Percentiles rank a stretch among this genome's conserved stretches.
Evolutionary conservation across 1,140 invertebrate genomes (phyloP).

Genomic region (Anadara kagoshimensis): DNA sequence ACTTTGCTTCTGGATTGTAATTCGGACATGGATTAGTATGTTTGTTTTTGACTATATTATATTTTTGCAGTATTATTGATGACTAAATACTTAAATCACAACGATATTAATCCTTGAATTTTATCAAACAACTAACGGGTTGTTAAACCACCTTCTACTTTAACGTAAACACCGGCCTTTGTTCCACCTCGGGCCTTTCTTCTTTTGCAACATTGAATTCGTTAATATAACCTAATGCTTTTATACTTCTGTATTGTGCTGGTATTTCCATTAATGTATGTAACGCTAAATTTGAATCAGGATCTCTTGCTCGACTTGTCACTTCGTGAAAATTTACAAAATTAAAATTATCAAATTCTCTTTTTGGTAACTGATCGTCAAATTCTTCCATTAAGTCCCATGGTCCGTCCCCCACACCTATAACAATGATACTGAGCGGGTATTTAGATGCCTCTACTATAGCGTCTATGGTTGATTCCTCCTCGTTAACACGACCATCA

Average conservation of each 20-base stretch:
- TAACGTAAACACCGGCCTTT: no score
- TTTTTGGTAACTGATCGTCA: conserved; percentile 75
- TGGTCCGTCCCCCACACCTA: conserved; percentile 78
- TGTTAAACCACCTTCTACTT: no score
- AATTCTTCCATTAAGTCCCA: conserved; percentile 77
- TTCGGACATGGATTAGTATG: no score
- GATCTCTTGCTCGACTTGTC: conserved; percentile 72
- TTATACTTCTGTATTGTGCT: conserved; percentile 76
- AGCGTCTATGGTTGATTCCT: conserved; percentile 73
- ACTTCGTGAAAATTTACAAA: conserved; percentile 76
- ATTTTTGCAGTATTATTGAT: no score
- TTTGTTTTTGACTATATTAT: no score
- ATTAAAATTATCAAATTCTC: conserved; percentile 78
- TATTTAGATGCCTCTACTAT: conserved; percentile 77
- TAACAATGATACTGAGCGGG: conserved; percentile 77
- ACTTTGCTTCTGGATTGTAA: no score
- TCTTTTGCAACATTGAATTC: no score
- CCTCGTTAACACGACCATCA: conserved; percentile 76
- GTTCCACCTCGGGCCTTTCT: no score
- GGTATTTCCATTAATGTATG: conserved; percentile 77
- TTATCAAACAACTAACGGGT: no score
- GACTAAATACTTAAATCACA: no score
- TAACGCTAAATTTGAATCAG: conserved; percentile 75
- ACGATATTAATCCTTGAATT: no score
- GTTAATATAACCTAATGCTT: conserved; percentile 63